Evolutionary conservation across 1,140 invertebrate genomes (phyloP), one percentile per base, ranked within the genome.

Genomic region (Drosophila asahinai): DNA sequence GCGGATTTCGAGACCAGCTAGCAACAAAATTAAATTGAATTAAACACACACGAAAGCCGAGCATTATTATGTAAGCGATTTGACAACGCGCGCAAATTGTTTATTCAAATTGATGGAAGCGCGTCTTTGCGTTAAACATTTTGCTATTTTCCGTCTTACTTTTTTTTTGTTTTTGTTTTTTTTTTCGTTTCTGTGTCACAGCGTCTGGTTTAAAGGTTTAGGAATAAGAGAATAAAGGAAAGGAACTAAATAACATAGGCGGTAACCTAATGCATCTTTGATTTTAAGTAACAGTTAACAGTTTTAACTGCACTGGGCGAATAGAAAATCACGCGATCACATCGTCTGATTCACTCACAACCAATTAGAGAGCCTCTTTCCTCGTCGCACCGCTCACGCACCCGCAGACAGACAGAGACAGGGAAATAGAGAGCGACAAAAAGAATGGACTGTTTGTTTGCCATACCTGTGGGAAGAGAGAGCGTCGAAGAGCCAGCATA

Each of bases 81-180:
- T 77, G 77, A 77, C 71, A 64, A 80, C 59, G 48, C 81, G 65
- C 60, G 58, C 65, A 84, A 87, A 87, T 81, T 84, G 81, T 89
- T 87, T 89, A 87, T 87, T 89, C 86, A 89, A 89, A 87, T 89
- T 63, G 65, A 83, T 80, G 61, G 61, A 55, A 68, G 59, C 61
- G 75, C 47, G 70, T 71, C 66, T 76, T 71, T 55, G 71, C 61
- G 65, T 86, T 80, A 80, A 87, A 75, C 79, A 67, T 54, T 89
- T 89, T 48, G 77, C 62, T 38, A 57, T 57, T 49, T 72, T 30
- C 54, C 19, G 55, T 43, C 40, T 58, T 2, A 47, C 15, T 3
- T 19, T 38, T 25, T 15, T 12, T 43, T 47, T 59, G 7, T 43
- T 54, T 38, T 7, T 54, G 25, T n/a, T 63, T 55, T 52, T 55